Conservation (phyloP, 2,888 invertebrate genomes). For the Clitarchus hookeri region DNA sequence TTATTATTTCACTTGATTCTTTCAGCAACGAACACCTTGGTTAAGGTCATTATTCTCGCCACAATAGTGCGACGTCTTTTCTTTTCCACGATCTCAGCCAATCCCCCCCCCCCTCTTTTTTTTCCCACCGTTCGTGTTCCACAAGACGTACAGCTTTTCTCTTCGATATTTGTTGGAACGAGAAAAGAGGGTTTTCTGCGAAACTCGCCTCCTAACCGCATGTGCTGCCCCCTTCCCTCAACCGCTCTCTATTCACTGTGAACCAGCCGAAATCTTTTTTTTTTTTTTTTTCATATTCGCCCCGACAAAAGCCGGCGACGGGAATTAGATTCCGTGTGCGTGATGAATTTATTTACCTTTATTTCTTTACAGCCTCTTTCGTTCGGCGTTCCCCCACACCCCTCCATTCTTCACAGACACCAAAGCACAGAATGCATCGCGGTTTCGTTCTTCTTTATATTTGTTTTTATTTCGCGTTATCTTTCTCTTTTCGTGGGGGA, state of each 20-base stretch:
- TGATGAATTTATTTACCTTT: constrained; percentile 7
- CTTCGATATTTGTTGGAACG: not conserved
- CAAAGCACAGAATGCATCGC: not conserved
- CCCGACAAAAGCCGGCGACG: not conserved
- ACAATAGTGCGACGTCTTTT: not conserved
- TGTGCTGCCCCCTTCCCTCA: not conserved
- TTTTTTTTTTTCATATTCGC: not conserved
- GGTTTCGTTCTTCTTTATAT: not conserved
- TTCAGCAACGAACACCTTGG: not conserved
- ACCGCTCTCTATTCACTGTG: not conserved
- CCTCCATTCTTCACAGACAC: not conserved
- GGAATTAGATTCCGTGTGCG: not conserved
- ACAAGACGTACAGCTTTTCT: not conserved
- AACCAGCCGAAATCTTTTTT: not conserved
- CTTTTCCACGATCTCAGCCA: not conserved
- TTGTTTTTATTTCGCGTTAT: not conserved
- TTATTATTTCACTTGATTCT: not conserved
- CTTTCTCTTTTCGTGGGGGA: not conserved
- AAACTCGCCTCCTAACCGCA: not conserved
- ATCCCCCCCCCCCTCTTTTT: not conserved
- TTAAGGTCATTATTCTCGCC: not conserved
- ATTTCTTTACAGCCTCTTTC: not conserved
- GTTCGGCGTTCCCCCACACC: not conserved
- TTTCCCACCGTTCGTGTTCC: not conserved
- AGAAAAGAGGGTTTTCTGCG: not conserved